Conservation (phyloP, 2,888 invertebrate genomes). For the Pristionchus mayeri region DNA sequence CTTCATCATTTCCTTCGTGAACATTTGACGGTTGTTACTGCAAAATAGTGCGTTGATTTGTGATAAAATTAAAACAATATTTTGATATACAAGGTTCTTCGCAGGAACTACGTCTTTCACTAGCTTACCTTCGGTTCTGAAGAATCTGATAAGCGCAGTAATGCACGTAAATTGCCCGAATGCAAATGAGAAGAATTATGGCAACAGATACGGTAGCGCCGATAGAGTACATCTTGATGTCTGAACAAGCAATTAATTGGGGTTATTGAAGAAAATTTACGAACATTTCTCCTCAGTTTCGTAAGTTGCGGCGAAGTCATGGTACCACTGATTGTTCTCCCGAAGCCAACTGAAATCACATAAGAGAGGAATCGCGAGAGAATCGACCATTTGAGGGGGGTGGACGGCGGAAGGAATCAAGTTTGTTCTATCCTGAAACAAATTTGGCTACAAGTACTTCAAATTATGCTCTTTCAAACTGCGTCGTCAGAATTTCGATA, state of each 20-base stretch:
- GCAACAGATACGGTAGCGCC: background rate
- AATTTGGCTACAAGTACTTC: too few species aligned
- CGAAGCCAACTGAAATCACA: background rate
- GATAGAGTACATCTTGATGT: background rate
- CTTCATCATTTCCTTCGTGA: slow-evolving; percentile 15
- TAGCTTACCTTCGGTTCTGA: background rate
- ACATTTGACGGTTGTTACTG: background rate
- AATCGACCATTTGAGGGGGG: too few species aligned
- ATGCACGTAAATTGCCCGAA: slow-evolving; percentile 1
- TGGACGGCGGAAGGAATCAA: too few species aligned
- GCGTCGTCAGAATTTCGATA: too few species aligned
- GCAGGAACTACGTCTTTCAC: too few species aligned
- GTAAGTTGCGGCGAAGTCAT: slow-evolving; percentile 11
- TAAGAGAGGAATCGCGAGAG: too few species aligned
- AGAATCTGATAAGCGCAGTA: slow-evolving; percentile 1
- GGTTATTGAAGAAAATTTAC: background rate
- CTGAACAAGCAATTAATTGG: background rate
- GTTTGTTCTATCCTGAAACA: too few species aligned
- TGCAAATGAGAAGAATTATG: background rate
- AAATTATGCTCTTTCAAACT: too few species aligned
- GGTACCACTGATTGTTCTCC: slow-evolving; percentile 4
- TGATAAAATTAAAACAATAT: too few species aligned
- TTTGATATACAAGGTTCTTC: background rate
- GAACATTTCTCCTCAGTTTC: background rate
- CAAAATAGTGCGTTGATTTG: background rate